Percentiles rank a stretch among this genome's conserved stretches.
Evolutionary conservation across 2,888 invertebrate genomes (phyloP).

Genomic region (Syrista parreyssii): DNA sequence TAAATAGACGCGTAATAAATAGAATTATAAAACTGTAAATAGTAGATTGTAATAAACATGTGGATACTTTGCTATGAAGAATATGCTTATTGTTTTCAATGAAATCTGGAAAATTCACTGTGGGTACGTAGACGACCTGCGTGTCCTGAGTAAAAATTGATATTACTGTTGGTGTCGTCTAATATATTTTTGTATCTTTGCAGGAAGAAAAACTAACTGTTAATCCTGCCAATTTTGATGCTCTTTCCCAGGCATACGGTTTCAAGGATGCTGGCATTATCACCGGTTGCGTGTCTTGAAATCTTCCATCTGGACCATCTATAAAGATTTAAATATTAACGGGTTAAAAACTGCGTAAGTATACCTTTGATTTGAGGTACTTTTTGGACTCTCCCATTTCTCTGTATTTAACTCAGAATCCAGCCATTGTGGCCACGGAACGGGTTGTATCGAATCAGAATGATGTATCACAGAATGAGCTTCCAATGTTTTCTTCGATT

Average conservation of each 20-base stretch:
- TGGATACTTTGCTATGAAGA: slow-evolving; percentile 55
- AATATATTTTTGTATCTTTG: background rate
- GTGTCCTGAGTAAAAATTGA: slow-evolving; percentile 20
- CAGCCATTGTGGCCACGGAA: slow-evolving; percentile 46
- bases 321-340: background rate
- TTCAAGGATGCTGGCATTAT: slow-evolving; percentile 39
- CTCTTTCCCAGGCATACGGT: slow-evolving; percentile 42
- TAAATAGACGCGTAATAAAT: background rate
- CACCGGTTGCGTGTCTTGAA: slow-evolving; percentile 34
- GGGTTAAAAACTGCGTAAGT: background rate
- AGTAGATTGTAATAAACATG: background rate
- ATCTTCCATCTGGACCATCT: slow-evolving; percentile 36
- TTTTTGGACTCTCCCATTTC: slow-evolving; percentile 44
- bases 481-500: slow-evolving; percentile 7
- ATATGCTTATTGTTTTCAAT: slow-evolving; percentile 61
- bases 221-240: slow-evolving; percentile 30
- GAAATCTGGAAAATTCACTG: slow-evolving; percentile 54
- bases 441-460: background rate
- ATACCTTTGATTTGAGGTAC: slow-evolving; percentile 23
- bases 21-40: background rate
- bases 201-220: slow-evolving; percentile 21
- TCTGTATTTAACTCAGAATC: slow-evolving; percentile 44
- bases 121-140: slow-evolving; percentile 29
- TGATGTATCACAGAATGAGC: background rate
- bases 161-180: background rate